phyloP scores from a whole-genome alignment of 2,113 vertebrate genomes.

The Tupaia chinensis region DNA sequence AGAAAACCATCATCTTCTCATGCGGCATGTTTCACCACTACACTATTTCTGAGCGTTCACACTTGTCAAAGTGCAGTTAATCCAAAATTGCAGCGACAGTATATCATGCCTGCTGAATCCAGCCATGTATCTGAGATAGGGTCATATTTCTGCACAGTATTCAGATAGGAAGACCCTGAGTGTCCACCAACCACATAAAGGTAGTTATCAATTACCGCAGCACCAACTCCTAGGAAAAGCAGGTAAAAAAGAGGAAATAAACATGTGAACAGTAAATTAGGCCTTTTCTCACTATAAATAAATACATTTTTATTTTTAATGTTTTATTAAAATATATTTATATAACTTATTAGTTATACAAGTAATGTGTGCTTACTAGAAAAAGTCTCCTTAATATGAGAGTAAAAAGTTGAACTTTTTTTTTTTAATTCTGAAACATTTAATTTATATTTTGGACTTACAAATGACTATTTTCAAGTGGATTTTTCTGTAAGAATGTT shows the following conservation, averaged over 20 bases:
- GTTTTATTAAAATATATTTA: slow-evolving; percentile 54
- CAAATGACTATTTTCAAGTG: too few species aligned
- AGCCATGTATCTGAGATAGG: slow-evolving; percentile 96
- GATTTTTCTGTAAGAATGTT: too few species aligned
- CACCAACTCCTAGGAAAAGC: slow-evolving; percentile 92
- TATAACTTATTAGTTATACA: slow-evolving; percentile 27
- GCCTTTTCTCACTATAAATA: slow-evolving; percentile 3
- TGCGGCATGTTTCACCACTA: slow-evolving; percentile 53
- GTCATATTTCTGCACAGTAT: slow-evolving; percentile 97
- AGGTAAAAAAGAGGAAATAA: not conserved
- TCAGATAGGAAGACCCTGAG: slow-evolving; percentile 98
- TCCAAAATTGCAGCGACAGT: slow-evolving; percentile 98
- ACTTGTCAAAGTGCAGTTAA: slow-evolving; percentile 95
- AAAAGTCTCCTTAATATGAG: not conserved
- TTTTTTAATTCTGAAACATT: too few species aligned
- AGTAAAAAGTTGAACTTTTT: not conserved
- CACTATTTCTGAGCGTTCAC: slow-evolving; percentile 71
- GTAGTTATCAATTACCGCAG: slow-evolving; percentile 96
- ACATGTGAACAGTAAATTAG: not conserved
- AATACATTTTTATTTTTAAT: slow-evolving; percentile 19
- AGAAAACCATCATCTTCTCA: slow-evolving; percentile 67
- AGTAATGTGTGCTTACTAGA: not conserved
- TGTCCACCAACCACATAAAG: slow-evolving; percentile 99
- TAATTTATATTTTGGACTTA: too few species aligned
- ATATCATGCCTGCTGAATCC: slow-evolving; percentile 97